Evolutionary conservation across 1,140 invertebrate genomes (phyloP), one percentile per base, ranked within the genome.

Genomic region (Augochlora pura): DNA sequence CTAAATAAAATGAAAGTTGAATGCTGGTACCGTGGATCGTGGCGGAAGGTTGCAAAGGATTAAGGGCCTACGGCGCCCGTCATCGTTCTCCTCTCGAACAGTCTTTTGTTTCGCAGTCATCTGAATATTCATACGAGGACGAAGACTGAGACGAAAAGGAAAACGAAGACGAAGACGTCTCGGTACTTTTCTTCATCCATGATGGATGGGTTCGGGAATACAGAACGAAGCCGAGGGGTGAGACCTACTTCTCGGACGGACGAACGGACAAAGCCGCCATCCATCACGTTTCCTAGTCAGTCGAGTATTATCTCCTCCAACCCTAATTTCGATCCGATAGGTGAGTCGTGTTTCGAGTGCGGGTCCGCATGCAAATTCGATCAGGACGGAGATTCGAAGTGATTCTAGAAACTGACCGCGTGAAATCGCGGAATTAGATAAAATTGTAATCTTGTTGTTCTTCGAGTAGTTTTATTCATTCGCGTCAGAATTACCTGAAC

Each of bases 151-250:
- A 78, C 67, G 60, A 85, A 75, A n/a, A n/a, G n/a, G n/a, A n/a
- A n/a, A n/a, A n/a, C 79, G 84, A 4, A 78, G 42, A 78, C 67
- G 60, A 85, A 75, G 65, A 70, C 79, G 84, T 77, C 79, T 60
- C 74, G 64, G 59, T 60, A 9, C 72, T 77, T 86, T 88, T 85
- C 86, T 88, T 82, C 82, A 54, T 75, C 66, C 63, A 82, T 88
- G 86, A 88, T 88, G 78, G 86, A 88, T 88, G 86, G 66, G 76
- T 79, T 69, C 77, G 25, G 68, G 80, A 85, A 85, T 71, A 46
- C 63, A 67, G 69, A 83, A 62, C 52, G 67, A 78, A 86, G 46
- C 64, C 42, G 65, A 32, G 32, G 77, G 72, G n/a, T n/a, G 80
- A 73, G 82, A 86, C 74, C 83, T 74, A 86, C 67, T 82, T 86